Conservation (phyloP, 1,140 invertebrate genomes). For the Musca vetustissima region DNA sequence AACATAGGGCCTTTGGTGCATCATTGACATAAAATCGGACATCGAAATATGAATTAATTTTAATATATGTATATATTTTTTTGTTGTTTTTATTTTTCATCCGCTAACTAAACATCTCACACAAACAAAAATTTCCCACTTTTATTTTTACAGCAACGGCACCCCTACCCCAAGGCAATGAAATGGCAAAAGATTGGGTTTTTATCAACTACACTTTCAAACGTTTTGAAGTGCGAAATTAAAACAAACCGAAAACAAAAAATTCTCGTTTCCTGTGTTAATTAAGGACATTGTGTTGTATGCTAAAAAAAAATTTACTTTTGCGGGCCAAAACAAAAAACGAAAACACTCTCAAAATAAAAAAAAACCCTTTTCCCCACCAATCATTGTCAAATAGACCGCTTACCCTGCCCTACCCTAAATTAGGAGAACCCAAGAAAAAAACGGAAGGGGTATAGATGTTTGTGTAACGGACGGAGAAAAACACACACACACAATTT, state of each 20-base stretch:
- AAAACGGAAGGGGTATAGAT: too few species aligned
- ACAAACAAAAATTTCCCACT: not conserved
- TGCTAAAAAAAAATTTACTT: not conserved
- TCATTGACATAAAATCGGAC: too few species aligned
- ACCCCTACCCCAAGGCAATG: constrained; percentile 78
- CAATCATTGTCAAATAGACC: too few species aligned
- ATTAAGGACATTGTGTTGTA: not conserved
- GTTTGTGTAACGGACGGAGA: too few species aligned
- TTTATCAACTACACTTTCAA: constrained; percentile 99
- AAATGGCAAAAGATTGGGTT: constrained; percentile 95
- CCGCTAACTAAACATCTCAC: not conserved
- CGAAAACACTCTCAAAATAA: not conserved
- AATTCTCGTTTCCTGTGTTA: not conserved
- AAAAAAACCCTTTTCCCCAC: not conserved
- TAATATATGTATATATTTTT: too few species aligned
- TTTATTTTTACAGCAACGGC: constrained; percentile 72
- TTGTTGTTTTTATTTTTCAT: not conserved
- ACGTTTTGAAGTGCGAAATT: constrained; percentile 80
- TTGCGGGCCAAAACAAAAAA: not conserved
- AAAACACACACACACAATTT: too few species aligned
- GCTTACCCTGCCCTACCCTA: too few species aligned
- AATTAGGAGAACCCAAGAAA: too few species aligned
- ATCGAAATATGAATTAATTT: too few species aligned
- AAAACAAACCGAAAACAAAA: constrained; percentile 35
- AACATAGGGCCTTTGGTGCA: too few species aligned